phyloP scores from a whole-genome alignment of 2,113 vertebrate genomes.

The Toxotes chatareus region DNA sequence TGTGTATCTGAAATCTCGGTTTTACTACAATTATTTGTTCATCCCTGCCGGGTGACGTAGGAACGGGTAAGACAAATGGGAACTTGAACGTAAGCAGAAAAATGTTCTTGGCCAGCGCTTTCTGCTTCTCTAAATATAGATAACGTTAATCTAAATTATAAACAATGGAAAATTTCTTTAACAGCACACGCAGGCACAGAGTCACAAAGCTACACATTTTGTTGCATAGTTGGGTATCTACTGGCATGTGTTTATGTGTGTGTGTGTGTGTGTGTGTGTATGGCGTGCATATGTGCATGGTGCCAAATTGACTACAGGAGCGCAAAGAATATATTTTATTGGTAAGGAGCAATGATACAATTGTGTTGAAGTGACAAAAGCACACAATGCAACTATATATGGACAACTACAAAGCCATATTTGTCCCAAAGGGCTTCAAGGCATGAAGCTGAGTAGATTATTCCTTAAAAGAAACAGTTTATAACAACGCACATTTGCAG shows the following conservation, averaged over 20 bases:
- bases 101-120: conserved; percentile 10
- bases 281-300: conserved; percentile 7
- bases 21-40: not conserved
- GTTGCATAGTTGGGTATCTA: not conserved
- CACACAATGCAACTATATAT: conserved; percentile 2
- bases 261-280: not conserved
- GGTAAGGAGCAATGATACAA: not conserved
- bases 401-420: not conserved
- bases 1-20: not conserved
- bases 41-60: not conserved
- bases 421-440: not conserved
- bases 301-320: conserved; percentile 23
- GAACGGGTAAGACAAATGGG: conserved; percentile 13
- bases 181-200: not conserved
- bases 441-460: not conserved
- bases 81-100: conserved; percentile 10
- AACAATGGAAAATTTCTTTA: conserved; percentile 40
- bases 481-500: not conserved
- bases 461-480: not conserved
- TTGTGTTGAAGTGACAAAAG: not conserved
- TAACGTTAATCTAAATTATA: conserved; percentile 33
- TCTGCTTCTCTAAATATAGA: conserved; percentile 41
- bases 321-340: conserved; percentile 26
- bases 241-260: conserved; percentile 23
- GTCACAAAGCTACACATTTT: conserved; percentile 4